A percentile compares a stretch with the other conserved stretches of the same genome.
Evolutionary conservation across 2,888 invertebrate species (phyloP).

Genomic region (Cheilosia variabilis): DNA sequence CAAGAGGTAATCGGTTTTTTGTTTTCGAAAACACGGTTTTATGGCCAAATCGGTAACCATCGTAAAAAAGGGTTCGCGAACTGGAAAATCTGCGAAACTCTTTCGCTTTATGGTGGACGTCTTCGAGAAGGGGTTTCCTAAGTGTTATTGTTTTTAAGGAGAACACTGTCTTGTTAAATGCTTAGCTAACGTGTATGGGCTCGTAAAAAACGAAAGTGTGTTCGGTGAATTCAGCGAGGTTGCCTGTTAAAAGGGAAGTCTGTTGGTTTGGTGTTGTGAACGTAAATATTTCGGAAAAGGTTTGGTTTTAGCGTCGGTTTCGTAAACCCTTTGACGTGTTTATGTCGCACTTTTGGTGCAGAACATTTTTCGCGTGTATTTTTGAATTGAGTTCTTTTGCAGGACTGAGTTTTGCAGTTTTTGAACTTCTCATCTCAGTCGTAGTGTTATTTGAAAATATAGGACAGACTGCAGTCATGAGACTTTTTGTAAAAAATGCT

Average conservation of each 20-base stretch:
- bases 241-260: too few relatives aligned
- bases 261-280: neutral
- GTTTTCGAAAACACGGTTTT: neutral
- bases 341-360: too few relatives aligned
- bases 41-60: constrained; percentile 9
- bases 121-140: constrained; percentile 9
- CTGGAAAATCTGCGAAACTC: constrained; percentile 9
- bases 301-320: too few relatives aligned
- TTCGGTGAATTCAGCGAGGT: neutral
- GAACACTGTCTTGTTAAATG: neutral
- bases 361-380: too few relatives aligned
- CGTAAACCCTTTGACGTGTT: too few relatives aligned
- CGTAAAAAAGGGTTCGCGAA: constrained; percentile 3
- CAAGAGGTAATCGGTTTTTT: neutral
- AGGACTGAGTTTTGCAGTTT: too few relatives aligned
- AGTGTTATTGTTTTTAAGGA: neutral
- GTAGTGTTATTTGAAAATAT: too few relatives aligned
- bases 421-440: too few relatives aligned
- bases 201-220: neutral
- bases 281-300: too few relatives aligned
- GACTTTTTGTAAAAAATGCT: too few relatives aligned
- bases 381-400: too few relatives aligned
- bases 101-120: constrained; percentile 6
- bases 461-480: too few relatives aligned
- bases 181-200: constrained; percentile 15